Conservation (phyloP, 2,797 vertebrate species). For the Siniperca scherzeri region DNA sequence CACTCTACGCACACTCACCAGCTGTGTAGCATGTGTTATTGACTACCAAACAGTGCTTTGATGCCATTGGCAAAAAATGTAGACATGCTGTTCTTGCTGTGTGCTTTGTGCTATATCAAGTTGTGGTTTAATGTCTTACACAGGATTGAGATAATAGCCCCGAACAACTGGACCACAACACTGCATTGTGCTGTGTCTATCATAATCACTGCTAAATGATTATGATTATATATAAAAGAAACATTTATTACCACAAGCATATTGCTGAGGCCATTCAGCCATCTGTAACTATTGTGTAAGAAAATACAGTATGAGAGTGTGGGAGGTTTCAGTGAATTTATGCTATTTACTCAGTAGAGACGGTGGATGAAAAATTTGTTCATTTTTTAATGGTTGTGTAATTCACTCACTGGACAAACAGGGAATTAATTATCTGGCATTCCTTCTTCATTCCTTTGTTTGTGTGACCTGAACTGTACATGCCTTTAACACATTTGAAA, state of each 20-base stretch:
- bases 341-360: constrained; percentile 27
- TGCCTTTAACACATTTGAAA: constrained; percentile 10
- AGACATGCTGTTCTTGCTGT: constrained; percentile 44
- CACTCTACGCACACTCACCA: constrained; percentile 32
- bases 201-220: constrained; percentile 56
- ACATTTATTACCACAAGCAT: constrained; percentile 58
- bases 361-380: constrained; percentile 2
- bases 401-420: constrained; percentile 21
- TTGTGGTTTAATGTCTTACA: constrained; percentile 48
- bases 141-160: constrained; percentile 48
- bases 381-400: constrained; percentile 19
- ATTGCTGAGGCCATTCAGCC: constrained; percentile 52
- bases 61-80: constrained; percentile 44
- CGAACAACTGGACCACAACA: constrained; percentile 45
- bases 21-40: constrained; percentile 57
- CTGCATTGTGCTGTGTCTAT: constrained; percentile 11
- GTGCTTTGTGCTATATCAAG: constrained; percentile 36
- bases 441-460: constrained; percentile 6
- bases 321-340: constrained; percentile 39
- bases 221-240: constrained; percentile 45
- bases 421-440: constrained; percentile 27
- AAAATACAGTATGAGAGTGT: constrained; percentile 30
- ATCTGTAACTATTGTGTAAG: constrained; percentile 58
- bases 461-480: not conserved
- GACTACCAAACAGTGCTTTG: constrained; percentile 39